Conservation (phyloP, 1,140 invertebrate genomes). For the Tetramorium simillimum region DNA sequence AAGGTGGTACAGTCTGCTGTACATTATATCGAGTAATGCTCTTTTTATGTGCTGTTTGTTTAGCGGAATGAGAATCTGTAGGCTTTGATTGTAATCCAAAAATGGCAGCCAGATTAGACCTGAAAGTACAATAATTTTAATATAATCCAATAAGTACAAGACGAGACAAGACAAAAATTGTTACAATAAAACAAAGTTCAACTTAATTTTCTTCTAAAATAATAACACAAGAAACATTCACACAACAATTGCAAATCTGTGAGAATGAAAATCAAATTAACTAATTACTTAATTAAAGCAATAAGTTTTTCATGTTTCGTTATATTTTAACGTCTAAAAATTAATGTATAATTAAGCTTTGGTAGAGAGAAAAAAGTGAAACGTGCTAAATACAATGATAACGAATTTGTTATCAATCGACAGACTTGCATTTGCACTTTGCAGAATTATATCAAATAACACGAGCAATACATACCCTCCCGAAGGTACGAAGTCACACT, state of each 20-base stretch:
- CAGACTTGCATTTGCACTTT: neutral
- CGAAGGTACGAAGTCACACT: slow-evolving; percentile 75
- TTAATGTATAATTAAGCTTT: slow-evolving; percentile 16
- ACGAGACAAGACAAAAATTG: neutral
- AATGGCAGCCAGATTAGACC: slow-evolving; percentile 79
- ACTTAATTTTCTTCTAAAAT: neutral
- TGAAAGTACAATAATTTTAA: slow-evolving; percentile 58
- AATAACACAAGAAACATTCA: neutral
- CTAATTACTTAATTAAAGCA: neutral
- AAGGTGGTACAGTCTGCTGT: slow-evolving; percentile 61
- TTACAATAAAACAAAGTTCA: neutral
- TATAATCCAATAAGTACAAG: neutral
- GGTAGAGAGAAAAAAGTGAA: neutral
- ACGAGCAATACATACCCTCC: slow-evolving; percentile 70
- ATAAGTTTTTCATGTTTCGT: neutral
- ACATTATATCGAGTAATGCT: slow-evolving; percentile 45
- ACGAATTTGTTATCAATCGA: too few species aligned
- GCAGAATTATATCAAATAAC: neutral
- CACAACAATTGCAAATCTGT: neutral
- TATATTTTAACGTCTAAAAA: slow-evolving; percentile 14
- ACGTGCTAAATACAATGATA: too few species aligned
- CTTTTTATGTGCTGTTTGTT: slow-evolving; percentile 58
- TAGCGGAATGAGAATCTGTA: slow-evolving; percentile 12
- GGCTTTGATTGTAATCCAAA: slow-evolving; percentile 71
- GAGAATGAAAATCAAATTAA: neutral